Evolutionary conservation across 1,140 invertebrate genomes (phyloP), one percentile per base, ranked within the genome.

Genomic region (Pogonognathellus flavescens): DNA sequence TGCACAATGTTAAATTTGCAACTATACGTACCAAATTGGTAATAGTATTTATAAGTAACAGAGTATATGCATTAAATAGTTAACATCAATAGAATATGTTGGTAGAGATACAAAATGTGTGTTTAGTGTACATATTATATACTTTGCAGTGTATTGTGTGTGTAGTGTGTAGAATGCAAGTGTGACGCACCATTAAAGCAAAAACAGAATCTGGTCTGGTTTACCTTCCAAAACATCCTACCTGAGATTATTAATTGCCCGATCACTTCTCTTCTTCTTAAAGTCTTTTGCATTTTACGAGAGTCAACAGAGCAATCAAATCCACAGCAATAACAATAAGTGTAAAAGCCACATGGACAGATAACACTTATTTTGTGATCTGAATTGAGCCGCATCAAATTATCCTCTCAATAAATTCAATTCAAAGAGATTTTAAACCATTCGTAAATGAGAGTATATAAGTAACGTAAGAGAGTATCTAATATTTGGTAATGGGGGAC

Each of bases 121-220:
- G n/a, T 7, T 6, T 20, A 18, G 2, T 62, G 60, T 62, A 22
- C 60, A 62, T 62, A 18, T 62, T 2, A 60, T 20, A 20, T n/a
- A n/a, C n/a, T n/a, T 0, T 9, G 13, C 14, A 66, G 9, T 31
- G 25, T 25, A 66, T 8, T 0, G 1, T 31, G 62, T 14, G 25
- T 18, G n/a, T 66, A 7, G 22, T 18, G 18, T 25, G 22, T 31
- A 31, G 62, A 41, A 1, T 31, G 25, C 20, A 66, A 60, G 59
- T 20, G n/a, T 60, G n/a, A 20, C 18, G 59, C 11, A 25, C 14
- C 25, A 66, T 66, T 20, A 20, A 66, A 13, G 62, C 62, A 66
- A 66, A 66, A 76, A 76, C 25, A 76, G 49, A 76, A 76, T 76
- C 70, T 76, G 70, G 70, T 76, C 70, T 76, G 70, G 70, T 76